Evolutionary conservation across 1,140 invertebrate genomes (phyloP).

Genomic region (Pseudomyrmex concolor): DNA sequence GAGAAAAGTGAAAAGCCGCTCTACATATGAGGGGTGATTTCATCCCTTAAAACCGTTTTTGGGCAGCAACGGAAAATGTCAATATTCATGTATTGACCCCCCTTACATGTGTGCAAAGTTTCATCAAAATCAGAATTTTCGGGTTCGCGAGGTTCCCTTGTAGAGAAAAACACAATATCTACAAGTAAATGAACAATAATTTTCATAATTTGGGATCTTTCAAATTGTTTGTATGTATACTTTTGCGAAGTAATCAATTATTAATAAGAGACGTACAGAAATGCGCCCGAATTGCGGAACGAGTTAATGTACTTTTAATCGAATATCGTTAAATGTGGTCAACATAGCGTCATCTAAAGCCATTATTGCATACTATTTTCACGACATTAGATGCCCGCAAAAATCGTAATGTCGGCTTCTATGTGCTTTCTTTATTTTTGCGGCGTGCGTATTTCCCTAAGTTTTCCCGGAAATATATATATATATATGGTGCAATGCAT

Average conservation of each 20-base stretch:
- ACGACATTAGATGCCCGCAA: conserved; percentile 39
- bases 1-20: too few relatives aligned
- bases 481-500: conserved; percentile 51
- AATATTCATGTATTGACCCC: too few relatives aligned
- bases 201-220: background rate
- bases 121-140: too few relatives aligned
- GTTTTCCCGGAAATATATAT: conserved; percentile 21
- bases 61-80: too few relatives aligned
- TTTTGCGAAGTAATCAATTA: conserved; percentile 2
- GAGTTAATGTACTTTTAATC: conserved; percentile 54
- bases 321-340: conserved; percentile 55
- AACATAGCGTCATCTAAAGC: conserved; percentile 12
- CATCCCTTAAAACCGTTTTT: too few relatives aligned
- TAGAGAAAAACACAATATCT: conserved; percentile 23
- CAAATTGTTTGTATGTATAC: background rate
- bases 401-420: conserved; percentile 50
- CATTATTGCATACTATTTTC: conserved; percentile 37
- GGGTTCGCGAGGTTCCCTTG: too few relatives aligned
- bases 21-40: too few relatives aligned
- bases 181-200: background rate
- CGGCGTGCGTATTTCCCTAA: conserved; percentile 37
- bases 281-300: background rate
- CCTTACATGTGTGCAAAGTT: too few relatives aligned
- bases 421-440: conserved; percentile 19
- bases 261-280: background rate